Conservation (phyloP, 1,140 invertebrate species). For the Hylaeus volcanicus region DNA sequence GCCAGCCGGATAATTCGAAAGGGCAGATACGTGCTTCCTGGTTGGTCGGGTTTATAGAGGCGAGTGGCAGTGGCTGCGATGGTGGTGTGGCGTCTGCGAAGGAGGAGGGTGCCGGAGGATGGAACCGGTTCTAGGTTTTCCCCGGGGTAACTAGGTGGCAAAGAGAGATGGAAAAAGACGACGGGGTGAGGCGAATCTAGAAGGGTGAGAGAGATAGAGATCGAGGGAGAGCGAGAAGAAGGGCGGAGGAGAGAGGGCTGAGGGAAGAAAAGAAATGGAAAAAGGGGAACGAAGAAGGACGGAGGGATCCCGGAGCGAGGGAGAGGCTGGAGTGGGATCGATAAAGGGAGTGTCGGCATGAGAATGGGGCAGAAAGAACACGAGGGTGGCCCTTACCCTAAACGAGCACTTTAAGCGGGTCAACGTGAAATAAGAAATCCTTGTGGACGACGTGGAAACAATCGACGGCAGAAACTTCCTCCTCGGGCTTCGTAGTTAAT, state of each 20-base stretch:
- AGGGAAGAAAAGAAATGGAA: conserved; percentile 63
- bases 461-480: conserved; percentile 18
- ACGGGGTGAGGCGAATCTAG: conserved; percentile 43
- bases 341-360: conserved; percentile 79
- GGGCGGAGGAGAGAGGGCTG: conserved; percentile 29
- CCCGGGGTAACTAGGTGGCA: conserved; percentile 68
- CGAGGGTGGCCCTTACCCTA: conserved; percentile 67
- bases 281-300: conserved; percentile 60
- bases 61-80: conserved; percentile 53
- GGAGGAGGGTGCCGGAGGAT: conserved; percentile 50
- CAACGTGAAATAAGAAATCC: conserved; percentile 47
- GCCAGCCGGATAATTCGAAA: conserved; percentile 68
- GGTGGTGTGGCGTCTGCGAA: conserved; percentile 48
- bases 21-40: conserved; percentile 70
- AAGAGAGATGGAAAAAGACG: conserved; percentile 50
- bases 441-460: conserved; percentile 21
- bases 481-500: too few species aligned
- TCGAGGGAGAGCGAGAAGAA: conserved; percentile 23
- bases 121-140: conserved; percentile 64
- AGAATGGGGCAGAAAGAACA: conserved; percentile 69
- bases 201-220: conserved; percentile 11
- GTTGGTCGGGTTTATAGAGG: conserved; percentile 64
- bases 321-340: conserved; percentile 69
- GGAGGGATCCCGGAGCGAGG: conserved; percentile 59
- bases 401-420: conserved; percentile 67